Conservation (phyloP, 1,140 invertebrate genomes). For the Drosophila arawakana region DNA sequence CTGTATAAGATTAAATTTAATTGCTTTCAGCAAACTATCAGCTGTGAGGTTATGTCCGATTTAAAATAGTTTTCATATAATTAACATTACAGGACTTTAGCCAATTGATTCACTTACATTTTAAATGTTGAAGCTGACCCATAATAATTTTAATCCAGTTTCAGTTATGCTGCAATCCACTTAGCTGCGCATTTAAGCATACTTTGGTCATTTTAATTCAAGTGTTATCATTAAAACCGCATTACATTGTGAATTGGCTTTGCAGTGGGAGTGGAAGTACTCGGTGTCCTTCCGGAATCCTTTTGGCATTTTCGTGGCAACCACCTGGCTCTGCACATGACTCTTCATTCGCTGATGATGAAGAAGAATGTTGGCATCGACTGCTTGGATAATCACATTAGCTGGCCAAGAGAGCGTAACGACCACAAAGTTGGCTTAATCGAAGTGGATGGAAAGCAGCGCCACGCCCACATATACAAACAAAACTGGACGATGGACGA, state of each 20-base stretch:
- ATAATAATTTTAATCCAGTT: constrained; percentile 4
- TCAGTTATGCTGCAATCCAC: constrained; percentile 8
- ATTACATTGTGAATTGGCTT: constrained; percentile 35
- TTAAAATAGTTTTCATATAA: background rate
- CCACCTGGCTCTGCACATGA: constrained; percentile 7
- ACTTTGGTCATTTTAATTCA: background rate
- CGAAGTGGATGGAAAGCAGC: constrained; percentile 27
- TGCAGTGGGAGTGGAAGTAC: background rate
- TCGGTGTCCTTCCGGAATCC: too few species aligned
- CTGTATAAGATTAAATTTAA: too few species aligned
- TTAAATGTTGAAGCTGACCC: background rate
- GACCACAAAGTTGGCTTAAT: constrained; percentile 1
- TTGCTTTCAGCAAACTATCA: too few species aligned
- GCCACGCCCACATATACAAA: constrained; percentile 55
- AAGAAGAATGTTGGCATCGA: constrained; percentile 25
- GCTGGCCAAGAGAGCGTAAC: constrained; percentile 16
- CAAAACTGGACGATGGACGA: constrained; percentile 44
- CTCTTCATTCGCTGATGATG: background rate
- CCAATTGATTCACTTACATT: background rate
- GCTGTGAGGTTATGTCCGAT: too few species aligned
- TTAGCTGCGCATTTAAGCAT: constrained; percentile 13
- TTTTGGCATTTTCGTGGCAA: background rate
- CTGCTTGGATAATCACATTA: constrained; percentile 57
- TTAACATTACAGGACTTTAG: background rate
- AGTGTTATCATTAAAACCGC: constrained; percentile 45